These are phyloP conservation scores for Drosophila ironensis DNA, from an alignment of 1,140 invertebrate genomes.

Conservation along the genomic window DNA sequence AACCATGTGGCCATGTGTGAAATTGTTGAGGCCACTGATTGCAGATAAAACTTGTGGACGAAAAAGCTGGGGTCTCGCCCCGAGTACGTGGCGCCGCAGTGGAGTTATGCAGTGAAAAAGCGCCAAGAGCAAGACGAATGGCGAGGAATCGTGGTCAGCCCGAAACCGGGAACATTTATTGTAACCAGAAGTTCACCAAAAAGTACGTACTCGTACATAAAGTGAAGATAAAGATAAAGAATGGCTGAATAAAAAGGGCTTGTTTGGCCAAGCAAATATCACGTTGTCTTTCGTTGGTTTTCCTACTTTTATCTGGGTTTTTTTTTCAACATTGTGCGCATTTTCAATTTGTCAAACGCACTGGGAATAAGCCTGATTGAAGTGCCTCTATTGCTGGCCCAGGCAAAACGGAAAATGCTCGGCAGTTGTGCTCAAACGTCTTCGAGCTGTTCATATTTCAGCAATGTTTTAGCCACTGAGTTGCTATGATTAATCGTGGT, in stretches of 20 bases:
- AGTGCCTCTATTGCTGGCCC: conserved; percentile 49
- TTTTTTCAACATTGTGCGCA: conserved; percentile 48
- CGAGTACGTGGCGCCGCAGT: conserved; percentile 57
- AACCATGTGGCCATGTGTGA: conserved; percentile 70
- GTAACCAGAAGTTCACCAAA: conserved; percentile 21
- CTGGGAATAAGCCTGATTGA: conserved; percentile 73
- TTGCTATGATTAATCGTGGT: conserved; percentile 74
- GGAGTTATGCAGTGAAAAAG: conserved; percentile 75
- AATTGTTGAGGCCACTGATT: conserved; percentile 68
- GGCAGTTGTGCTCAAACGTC: conserved; percentile 39
- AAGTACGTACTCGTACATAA: conserved; percentile 13
- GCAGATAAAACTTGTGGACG: conserved; percentile 41
- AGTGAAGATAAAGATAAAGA: conserved; percentile 38
- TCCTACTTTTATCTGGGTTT: not conserved
- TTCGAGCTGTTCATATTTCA: conserved; percentile 44
- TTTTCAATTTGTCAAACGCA: conserved; percentile 78
- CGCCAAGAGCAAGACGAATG: conserved; percentile 64
- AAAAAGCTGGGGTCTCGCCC: not conserved
- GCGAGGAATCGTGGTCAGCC: conserved; percentile 37
- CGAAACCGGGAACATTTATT: not conserved
- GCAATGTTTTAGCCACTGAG: conserved; percentile 26
- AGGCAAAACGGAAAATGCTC: conserved; percentile 29
- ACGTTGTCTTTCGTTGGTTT: conserved; percentile 19
- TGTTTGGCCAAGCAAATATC: conserved; percentile 47
- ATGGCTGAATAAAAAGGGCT: conserved; percentile 8